A percentile compares a stretch with the other conserved stretches of the same genome.
Conservation (phyloP, 2,888 invertebrate genomes). For the Saturnia pavonia region DNA sequence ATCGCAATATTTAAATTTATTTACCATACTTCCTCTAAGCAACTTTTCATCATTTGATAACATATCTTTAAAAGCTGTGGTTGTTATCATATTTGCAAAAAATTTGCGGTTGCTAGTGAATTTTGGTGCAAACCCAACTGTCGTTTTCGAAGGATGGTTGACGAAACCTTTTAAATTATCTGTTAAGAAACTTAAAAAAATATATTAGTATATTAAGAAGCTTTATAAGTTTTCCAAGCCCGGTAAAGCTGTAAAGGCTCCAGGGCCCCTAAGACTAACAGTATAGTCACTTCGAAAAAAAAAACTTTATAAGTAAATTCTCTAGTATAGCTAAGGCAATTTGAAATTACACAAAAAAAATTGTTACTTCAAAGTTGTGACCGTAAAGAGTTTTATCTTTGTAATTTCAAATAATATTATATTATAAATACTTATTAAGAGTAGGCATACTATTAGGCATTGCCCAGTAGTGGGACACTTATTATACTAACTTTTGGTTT, state of each 20-base stretch:
- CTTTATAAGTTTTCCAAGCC: background rate
- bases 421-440: background rate
- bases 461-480: too few species aligned
- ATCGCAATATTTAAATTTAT: conserved; percentile 63
- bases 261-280: too few species aligned
- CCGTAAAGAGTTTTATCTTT: background rate
- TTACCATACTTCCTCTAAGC: conserved; percentile 42
- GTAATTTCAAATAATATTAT: background rate
- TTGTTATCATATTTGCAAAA: conserved; percentile 63
- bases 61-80: conserved; percentile 55
- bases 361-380: too few species aligned
- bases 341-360: too few species aligned
- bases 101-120: conserved; percentile 66
- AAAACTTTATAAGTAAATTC: too few species aligned
- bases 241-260: too few species aligned
- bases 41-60: conserved; percentile 51
- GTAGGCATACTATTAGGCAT: conserved; percentile 35
- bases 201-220: background rate
- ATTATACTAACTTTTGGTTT: conserved; percentile 49
- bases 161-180: conserved; percentile 54
- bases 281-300: too few species aligned
- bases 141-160: conserved; percentile 61
- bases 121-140: conserved; percentile 60
- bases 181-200: conserved; percentile 19
- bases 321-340: too few species aligned